Evolutionary conservation across 2,797 vertebrate genomes (phyloP).

Genomic region (Uromys caudimaculatus): DNA sequence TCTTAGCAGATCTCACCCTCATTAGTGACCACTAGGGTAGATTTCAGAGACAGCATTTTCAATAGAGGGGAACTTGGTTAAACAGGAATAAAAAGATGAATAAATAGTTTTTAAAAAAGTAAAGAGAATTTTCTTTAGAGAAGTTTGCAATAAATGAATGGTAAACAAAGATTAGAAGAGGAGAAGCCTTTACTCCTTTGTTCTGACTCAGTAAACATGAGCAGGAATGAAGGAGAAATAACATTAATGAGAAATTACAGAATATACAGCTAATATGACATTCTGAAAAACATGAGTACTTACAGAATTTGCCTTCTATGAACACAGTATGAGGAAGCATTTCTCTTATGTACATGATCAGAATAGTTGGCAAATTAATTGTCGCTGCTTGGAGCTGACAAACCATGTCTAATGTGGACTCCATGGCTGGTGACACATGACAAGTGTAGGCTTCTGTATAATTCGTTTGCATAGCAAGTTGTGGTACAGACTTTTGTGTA

Average conservation of each 20-base stretch:
- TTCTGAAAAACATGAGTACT: neutral
- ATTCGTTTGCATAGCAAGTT: neutral
- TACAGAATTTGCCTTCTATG: neutral
- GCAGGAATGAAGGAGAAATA: neutral
- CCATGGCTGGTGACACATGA: neutral
- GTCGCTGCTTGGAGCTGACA: neutral
- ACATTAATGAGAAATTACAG: neutral
- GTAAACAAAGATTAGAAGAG: neutral
- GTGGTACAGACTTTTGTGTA: neutral
- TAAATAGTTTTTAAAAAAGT: neutral
- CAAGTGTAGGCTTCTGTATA: neutral
- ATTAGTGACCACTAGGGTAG: slow-evolving; percentile 23
- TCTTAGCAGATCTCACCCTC: slow-evolving; percentile 11
- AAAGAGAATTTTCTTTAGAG: neutral
- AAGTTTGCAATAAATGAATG: slow-evolving; percentile 4
- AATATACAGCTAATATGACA: neutral
- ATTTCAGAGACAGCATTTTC: slow-evolving; percentile 8
- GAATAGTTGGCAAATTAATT: neutral
- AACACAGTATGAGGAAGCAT: neutral
- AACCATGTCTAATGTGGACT: neutral
- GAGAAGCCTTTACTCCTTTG: neutral
- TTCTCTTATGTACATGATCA: neutral
- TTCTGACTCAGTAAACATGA: slow-evolving; percentile 12
- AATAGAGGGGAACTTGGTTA: neutral
- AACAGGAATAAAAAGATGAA: slow-evolving; percentile 10